Evolutionary conservation across 2,888 invertebrate species (phyloP).

Genomic region (Lordiphosa andalusiaca): DNA sequence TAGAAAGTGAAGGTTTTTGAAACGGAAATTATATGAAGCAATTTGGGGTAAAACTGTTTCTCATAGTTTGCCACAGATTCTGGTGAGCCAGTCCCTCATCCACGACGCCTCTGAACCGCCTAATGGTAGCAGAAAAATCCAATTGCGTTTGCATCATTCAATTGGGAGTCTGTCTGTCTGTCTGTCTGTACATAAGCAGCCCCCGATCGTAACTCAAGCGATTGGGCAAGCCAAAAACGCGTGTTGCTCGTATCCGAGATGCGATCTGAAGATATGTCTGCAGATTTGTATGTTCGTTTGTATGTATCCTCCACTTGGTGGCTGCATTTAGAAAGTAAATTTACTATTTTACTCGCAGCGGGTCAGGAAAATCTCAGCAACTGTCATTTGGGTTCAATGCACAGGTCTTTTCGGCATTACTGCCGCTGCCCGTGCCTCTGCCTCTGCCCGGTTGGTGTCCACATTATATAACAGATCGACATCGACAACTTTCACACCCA

Average conservation of each 20-base stretch:
- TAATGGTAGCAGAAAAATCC: constrained; percentile 25
- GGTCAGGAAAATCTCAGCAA: constrained; percentile 71
- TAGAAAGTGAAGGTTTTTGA: too few relatives aligned
- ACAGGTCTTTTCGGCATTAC: constrained; percentile 33
- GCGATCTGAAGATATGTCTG: constrained; percentile 41
- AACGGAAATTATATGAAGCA: too few relatives aligned
- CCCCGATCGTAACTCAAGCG: constrained; percentile 52
- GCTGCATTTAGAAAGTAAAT: constrained; percentile 68
- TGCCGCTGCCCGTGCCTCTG: constrained; percentile 1
- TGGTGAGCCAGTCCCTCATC: neutral
- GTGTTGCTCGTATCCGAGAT: constrained; percentile 58
- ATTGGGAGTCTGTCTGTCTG: constrained; percentile 20
- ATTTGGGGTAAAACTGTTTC: too few relatives aligned
- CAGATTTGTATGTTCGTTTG: constrained; percentile 18
- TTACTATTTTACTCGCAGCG: constrained; percentile 29
- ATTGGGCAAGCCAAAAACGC: constrained; percentile 58
- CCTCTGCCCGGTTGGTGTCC: constrained; percentile 14
- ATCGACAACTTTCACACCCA: constrained; percentile 71
- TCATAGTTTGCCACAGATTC: too few relatives aligned
- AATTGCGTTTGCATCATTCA: constrained; percentile 64
- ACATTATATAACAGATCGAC: constrained; percentile 70
- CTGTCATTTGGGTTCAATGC: constrained; percentile 73
- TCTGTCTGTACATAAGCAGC: constrained; percentile 24
- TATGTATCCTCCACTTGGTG: constrained; percentile 23
- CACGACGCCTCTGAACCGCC: constrained; percentile 32